These are phyloP conservation scores for Eumerus sabulonum DNA, from an alignment of 2,888 invertebrate genomes.

Conservation along the genomic window DNA sequence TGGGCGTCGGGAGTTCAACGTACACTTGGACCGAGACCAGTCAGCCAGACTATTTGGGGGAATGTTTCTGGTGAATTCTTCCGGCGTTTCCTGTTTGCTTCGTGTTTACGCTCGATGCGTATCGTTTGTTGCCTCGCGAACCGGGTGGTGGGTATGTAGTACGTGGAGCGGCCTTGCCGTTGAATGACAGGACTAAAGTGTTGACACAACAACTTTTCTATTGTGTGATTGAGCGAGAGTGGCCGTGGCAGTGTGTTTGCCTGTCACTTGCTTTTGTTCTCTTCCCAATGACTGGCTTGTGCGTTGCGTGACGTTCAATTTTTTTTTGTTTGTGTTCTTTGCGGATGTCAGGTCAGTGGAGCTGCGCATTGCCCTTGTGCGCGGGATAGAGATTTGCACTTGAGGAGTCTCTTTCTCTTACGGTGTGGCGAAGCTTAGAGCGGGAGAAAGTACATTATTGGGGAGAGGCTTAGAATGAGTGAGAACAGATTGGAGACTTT, in stretches of 20 bases:
- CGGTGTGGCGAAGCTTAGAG: no score
- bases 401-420: not conserved
- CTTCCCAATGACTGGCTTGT: not conserved
- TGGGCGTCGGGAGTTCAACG: conserved; percentile 48
- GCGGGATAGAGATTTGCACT: not conserved
- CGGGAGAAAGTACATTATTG: not conserved
- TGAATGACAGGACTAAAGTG: conserved; percentile 17
- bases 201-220: conserved; percentile 50
- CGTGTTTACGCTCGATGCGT: conserved; percentile 1
- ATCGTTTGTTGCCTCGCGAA: not conserved
- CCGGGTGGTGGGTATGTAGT: not conserved
- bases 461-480: not conserved
- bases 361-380: no score
- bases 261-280: not conserved
- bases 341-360: conserved; percentile 10
- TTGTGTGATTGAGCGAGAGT: conserved; percentile 37
- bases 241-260: conserved; percentile 26
- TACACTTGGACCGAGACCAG: conserved; percentile 22
- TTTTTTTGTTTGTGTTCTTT: not conserved
- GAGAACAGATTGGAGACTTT: conserved; percentile 29
- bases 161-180: not conserved
- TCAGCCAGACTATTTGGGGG: not conserved
- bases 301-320: not conserved
- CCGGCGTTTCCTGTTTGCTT: conserved; percentile 10
- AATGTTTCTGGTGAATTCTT: conserved; percentile 13